Percentiles rank a stretch among this genome's conserved stretches.
Evolutionary conservation across 2,797 vertebrate species (phyloP).

Genomic region (Fratercula arctica): DNA sequence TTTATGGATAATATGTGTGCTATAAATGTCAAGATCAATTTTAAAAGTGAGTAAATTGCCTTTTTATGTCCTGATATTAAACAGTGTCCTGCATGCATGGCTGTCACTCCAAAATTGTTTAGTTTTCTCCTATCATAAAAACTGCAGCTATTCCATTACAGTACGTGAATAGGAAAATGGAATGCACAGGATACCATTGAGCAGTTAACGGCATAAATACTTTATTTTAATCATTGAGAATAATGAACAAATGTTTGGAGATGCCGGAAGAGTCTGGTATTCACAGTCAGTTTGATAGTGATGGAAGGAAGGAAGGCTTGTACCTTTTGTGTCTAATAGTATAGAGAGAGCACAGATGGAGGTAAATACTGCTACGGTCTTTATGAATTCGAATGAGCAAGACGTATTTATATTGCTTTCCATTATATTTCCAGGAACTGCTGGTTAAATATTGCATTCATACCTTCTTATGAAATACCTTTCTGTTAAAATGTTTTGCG

Average conservation of each 20-base stretch:
- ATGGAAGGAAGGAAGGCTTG: background rate
- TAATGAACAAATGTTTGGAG: background rate
- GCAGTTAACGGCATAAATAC: background rate
- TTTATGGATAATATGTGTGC: constrained; percentile 7
- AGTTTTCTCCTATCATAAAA: constrained; percentile 17
- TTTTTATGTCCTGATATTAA: constrained; percentile 42
- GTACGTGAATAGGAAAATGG: background rate
- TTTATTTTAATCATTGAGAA: constrained; percentile 5
- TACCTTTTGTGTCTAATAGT: background rate
- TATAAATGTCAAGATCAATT: constrained; percentile 49
- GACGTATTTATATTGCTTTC: background rate
- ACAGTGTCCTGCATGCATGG: background rate
- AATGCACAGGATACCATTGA: background rate
- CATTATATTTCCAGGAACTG: background rate
- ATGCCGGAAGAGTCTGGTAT: background rate
- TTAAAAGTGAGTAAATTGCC: constrained; percentile 24
- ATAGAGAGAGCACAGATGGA: background rate
- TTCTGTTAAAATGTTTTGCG: background rate
- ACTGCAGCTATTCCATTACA: background rate
- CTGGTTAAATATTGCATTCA: background rate
- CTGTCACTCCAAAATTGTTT: constrained; percentile 31
- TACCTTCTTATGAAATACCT: background rate
- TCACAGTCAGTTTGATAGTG: background rate
- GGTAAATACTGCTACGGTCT: background rate
- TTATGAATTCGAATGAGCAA: background rate